Conservation (phyloP, 2,888 invertebrate species). For the Drosophila borealis region DNA sequence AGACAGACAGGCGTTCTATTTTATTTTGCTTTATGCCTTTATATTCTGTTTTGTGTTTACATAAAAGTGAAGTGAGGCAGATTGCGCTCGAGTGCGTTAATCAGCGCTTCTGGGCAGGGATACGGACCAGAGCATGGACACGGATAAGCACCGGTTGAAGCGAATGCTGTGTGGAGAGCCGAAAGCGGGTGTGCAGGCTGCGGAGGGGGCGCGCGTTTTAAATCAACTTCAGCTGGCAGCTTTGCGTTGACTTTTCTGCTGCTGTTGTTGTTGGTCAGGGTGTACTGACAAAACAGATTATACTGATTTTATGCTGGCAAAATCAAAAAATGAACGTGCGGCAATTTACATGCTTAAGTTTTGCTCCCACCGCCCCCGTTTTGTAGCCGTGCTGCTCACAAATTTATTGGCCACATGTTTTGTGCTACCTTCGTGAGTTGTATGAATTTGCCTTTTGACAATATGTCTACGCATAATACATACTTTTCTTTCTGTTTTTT, state of each 20-base stretch:
- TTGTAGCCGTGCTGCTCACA: slow-evolving; percentile 27
- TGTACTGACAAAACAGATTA: slow-evolving; percentile 72
- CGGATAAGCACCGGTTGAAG: slow-evolving; percentile 18
- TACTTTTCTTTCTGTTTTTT: slow-evolving; percentile 1
- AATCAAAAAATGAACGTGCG: slow-evolving; percentile 82
- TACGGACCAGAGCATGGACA: slow-evolving; percentile 35
- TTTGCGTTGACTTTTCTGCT: slow-evolving; percentile 66
- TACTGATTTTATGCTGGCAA: slow-evolving; percentile 78
- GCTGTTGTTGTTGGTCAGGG: slow-evolving; percentile 57
- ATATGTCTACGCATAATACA: slow-evolving; percentile 52
- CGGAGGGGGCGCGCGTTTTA: slow-evolving; percentile 37
- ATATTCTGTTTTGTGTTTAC: slow-evolving; percentile 81
- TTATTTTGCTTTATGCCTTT: slow-evolving; percentile 78
- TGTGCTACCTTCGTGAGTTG: slow-evolving; percentile 74
- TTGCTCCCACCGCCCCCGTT: slow-evolving; percentile 1
- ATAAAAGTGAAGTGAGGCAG: slow-evolving; percentile 80
- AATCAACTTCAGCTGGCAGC: slow-evolving; percentile 62
- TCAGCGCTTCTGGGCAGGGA: slow-evolving; percentile 75
- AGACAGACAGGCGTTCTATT: slow-evolving; percentile 62
- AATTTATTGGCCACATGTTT: slow-evolving; percentile 80
- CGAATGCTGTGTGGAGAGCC: not conserved
- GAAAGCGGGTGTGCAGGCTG: not conserved
- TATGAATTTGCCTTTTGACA: slow-evolving; percentile 74
- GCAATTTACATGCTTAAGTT: slow-evolving; percentile 81
- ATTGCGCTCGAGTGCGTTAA: slow-evolving; percentile 82